These are phyloP conservation scores for Listronotus bonariensis DNA, from an alignment of 1,140 invertebrate genomes.

Conservation along the genomic window DNA sequence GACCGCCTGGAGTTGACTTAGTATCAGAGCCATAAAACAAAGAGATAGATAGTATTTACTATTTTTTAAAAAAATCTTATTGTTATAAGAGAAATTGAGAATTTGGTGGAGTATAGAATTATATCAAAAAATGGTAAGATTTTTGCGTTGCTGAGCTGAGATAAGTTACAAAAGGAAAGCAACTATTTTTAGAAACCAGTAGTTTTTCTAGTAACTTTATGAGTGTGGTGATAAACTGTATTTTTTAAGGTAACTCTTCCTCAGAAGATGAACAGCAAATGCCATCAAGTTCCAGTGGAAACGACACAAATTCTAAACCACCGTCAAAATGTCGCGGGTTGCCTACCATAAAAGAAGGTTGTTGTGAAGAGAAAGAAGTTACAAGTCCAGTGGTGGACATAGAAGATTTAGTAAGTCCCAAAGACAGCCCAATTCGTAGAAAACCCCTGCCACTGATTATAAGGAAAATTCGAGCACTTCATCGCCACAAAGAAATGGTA, in stretches of 20 bases:
- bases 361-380: conserved; percentile 53
- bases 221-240: neutral
- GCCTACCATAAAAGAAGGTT: conserved; percentile 49
- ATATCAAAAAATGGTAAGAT: too few species aligned
- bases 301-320: conserved; percentile 43
- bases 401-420: conserved; percentile 63
- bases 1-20: too few species aligned
- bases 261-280: conserved; percentile 11
- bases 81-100: too few species aligned
- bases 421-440: neutral
- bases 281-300: conserved; percentile 51
- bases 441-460: neutral
- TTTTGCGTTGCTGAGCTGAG: too few species aligned
- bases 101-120: too few species aligned
- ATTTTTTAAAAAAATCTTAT: too few species aligned
- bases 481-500: neutral
- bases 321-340: conserved; percentile 45
- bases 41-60: too few species aligned
- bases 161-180: too few species aligned
- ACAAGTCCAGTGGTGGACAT: conserved; percentile 66
- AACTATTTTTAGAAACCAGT: too few species aligned
- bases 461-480: conserved; percentile 1
- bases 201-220: too few species aligned
- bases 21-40: too few species aligned
- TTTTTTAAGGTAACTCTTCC: neutral